Evolutionary conservation across 2,797 vertebrate genomes (phyloP).

Genomic region (Acestrorhynchus altus): DNA sequence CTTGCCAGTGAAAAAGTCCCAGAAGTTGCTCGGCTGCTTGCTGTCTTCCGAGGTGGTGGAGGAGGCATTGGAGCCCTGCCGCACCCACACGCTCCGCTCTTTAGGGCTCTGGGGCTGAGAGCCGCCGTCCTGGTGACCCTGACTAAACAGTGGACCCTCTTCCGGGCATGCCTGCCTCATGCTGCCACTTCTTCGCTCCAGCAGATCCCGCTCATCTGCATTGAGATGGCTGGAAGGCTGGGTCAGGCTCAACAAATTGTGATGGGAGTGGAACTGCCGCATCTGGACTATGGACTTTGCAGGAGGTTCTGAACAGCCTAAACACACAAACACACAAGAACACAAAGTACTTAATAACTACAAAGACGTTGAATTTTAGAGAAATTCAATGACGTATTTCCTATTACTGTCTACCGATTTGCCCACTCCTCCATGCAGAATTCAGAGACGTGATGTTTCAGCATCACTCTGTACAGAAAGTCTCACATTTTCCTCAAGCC

Average conservation of each 20-base stretch:
- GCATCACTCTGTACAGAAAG: no score
- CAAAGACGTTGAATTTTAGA: no score
- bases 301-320: constrained; percentile 69
- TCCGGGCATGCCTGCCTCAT: constrained; percentile 49
- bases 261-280: constrained; percentile 82
- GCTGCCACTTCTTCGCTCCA: constrained; percentile 35
- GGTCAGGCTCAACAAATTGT: constrained; percentile 78
- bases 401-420: no score
- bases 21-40: constrained; percentile 73
- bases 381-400: no score
- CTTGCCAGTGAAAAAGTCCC: constrained; percentile 85
- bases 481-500: no score
- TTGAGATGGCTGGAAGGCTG: constrained; percentile 57
- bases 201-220: constrained; percentile 51
- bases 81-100: constrained; percentile 77
- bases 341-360: background rate
- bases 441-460: no score
- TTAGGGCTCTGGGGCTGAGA: constrained; percentile 53
- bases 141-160: background rate
- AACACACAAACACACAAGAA: constrained; percentile 1
- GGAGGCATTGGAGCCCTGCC: constrained; percentile 68
- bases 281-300: constrained; percentile 77
- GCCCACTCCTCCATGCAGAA: no score
- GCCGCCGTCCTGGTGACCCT: constrained; percentile 32
- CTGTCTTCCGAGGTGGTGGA: constrained; percentile 57